Evolutionary conservation across 2,888 invertebrate species (phyloP).

Genomic region (Margaritifera margaritifera): DNA sequence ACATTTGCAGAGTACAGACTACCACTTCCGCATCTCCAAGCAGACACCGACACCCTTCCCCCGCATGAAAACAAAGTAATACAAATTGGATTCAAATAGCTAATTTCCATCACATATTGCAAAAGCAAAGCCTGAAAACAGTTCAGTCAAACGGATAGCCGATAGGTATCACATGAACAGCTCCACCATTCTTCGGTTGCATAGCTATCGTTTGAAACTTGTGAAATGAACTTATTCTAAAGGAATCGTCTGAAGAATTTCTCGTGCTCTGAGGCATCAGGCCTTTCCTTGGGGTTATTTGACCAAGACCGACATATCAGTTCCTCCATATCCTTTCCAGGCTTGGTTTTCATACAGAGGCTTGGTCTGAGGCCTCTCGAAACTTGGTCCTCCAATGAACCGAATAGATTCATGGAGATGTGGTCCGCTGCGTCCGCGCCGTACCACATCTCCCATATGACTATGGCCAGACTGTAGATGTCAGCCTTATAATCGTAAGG

Average conservation of each 20-base stretch:
- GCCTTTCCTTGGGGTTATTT: slow-evolving; percentile 4
- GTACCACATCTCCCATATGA: slow-evolving; percentile 60
- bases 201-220: too few relatives aligned
- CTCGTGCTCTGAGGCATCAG: not conserved
- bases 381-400: slow-evolving; percentile 16
- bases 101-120: too few relatives aligned
- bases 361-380: slow-evolving; percentile 21
- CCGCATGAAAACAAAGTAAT: too few relatives aligned
- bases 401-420: slow-evolving; percentile 3
- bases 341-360: slow-evolving; percentile 5
- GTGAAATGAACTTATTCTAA: too few relatives aligned
- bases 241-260: slow-evolving; percentile 9
- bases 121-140: too few relatives aligned
- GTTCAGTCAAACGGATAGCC: too few relatives aligned
- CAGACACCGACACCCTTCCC: too few relatives aligned
- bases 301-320: slow-evolving; percentile 17
- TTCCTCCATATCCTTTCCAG: slow-evolving; percentile 13
- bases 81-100: too few relatives aligned
- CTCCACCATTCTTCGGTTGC: too few relatives aligned
- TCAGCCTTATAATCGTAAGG: slow-evolving; percentile 46
- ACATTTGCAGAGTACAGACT: too few relatives aligned
- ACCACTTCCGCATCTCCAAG: too few relatives aligned
- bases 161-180: too few relatives aligned
- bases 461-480: slow-evolving; percentile 41
- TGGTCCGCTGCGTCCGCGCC: slow-evolving; percentile 26